Base-by-base conservation (phyloP, 2,797 vertebrate genomes). In the Thaleichthys pacificus region DNA sequence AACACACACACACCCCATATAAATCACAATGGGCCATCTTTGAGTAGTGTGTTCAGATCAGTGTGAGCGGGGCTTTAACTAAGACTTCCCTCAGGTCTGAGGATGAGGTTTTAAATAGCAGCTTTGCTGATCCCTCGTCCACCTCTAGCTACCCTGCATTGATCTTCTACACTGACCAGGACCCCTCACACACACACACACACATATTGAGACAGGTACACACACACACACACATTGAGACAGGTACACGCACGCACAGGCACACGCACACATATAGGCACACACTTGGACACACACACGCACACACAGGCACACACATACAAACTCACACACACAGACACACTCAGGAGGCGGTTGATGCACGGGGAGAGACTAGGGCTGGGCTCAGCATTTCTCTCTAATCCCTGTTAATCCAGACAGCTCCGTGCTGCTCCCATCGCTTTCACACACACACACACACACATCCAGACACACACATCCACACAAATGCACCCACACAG, bases 381-480 rank as follows among this genome's bases (percentile, higher is more conserved):
- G 66, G 58, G 81, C 75, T 89, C 83, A 82, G 85, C 67, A 70
- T 61, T 83, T 47, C 61, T 66, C 74, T 82, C 81, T 78, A 88
- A 87, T 84, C 81, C 82, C 8, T 72, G 71, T 68, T 77, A 77
- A 75, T 51, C 54, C 63, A 70, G 49, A 73, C 35, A 21, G 28
- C 38, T 69, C 67, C 66, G 67, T 22, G 28, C 61, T 61, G 68
- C 28, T 64, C 21, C 28, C 32, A 28, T 19, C 24, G 19, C 12
- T 26, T 70, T 73, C 71, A 75, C 61, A 67, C 62, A 74, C 70
- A 77, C 54, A 71, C 57, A 68, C 66, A 61, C n/a, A 78, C 26
- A 69, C 54, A 61, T 22, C 32, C 2, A 42, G 9, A 42, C 2
- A 11, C 38, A 11, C 38, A 42, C 9, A 42, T 6, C 9, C 7